Percentiles rank a stretch among this genome's conserved stretches.
phyloP scores from a whole-genome alignment of 2,113 vertebrate species.

The Tauraco erythrolophus region DNA sequence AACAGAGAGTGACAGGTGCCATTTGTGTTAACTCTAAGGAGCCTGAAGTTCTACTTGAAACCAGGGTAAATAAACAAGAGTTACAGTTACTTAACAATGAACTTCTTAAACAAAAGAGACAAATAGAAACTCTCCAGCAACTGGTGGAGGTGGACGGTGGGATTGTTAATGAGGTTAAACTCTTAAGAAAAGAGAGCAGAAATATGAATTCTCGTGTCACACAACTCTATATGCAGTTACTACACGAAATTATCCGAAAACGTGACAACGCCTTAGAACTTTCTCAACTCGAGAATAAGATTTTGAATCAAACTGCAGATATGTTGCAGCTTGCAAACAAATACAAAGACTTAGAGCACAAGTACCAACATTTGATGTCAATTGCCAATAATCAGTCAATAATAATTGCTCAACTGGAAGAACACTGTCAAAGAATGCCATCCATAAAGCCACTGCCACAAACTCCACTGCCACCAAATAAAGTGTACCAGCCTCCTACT shows the following conservation, averaged over 20 bases:
- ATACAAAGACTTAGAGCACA: slow-evolving; percentile 97
- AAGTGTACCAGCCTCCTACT: slow-evolving; percentile 84
- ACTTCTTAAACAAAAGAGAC: slow-evolving; percentile 97
- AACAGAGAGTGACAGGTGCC: slow-evolving; percentile 95
- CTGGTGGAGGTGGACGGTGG: slow-evolving; percentile 97
- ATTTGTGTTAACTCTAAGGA: slow-evolving; percentile 98
- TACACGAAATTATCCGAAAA: slow-evolving; percentile 98
- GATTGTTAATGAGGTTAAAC: slow-evolving; percentile 96
- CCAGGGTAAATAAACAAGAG: slow-evolving; percentile 93
- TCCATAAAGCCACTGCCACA: slow-evolving; percentile 69
- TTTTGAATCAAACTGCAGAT: slow-evolving; percentile 96
- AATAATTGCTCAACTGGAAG: slow-evolving; percentile 90
- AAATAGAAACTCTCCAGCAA: slow-evolving; percentile 96
- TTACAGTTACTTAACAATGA: slow-evolving; percentile 92
- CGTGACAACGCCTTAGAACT: slow-evolving; percentile 95
- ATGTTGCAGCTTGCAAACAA: slow-evolving; percentile 93
- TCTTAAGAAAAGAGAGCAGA: slow-evolving; percentile 95
- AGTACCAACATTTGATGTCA: slow-evolving; percentile 92
- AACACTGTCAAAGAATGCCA: slow-evolving; percentile 88
- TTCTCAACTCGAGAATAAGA: slow-evolving; percentile 94
- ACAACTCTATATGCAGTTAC: slow-evolving; percentile 97
- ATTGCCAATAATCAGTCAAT: slow-evolving; percentile 93
- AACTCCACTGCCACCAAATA: slow-evolving; percentile 79
- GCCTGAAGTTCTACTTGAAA: slow-evolving; percentile 89
- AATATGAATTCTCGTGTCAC: slow-evolving; percentile 99